phyloP scores from a whole-genome alignment of 2,797 vertebrate genomes.

The Syndactyla subalaris region DNA sequence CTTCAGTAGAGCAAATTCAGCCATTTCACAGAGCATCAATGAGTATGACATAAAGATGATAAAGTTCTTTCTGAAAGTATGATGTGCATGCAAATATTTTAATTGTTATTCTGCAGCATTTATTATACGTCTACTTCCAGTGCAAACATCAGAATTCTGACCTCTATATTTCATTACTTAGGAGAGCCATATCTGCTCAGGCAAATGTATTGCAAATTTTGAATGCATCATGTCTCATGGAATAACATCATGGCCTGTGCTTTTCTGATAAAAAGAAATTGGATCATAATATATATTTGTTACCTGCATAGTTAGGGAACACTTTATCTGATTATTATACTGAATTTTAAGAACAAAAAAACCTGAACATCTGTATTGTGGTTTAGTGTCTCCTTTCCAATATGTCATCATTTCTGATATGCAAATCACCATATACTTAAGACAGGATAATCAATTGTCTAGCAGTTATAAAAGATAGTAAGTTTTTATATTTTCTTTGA shows the following conservation, averaged over 20 bases:
- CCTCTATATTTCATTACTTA: background rate
- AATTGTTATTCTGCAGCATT: conserved; percentile 3
- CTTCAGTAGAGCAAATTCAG: background rate
- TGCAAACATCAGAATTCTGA: conserved; percentile 6
- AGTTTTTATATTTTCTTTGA: background rate
- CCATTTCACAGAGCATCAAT: background rate
- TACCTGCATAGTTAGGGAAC: background rate
- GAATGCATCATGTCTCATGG: background rate
- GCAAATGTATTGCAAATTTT: background rate
- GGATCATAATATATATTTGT: background rate
- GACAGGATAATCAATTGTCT: background rate
- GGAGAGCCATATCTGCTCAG: background rate
- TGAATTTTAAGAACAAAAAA: background rate
- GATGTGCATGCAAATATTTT: background rate
- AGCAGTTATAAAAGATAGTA: background rate
- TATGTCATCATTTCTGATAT: background rate
- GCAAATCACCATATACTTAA: background rate
- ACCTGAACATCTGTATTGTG: background rate
- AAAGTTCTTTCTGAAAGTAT: conserved; percentile 3
- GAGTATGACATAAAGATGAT: background rate
- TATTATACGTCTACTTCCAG: background rate
- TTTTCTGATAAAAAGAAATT: background rate
- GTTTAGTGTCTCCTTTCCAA: background rate
- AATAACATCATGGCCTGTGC: background rate
- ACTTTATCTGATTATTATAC: background rate